A percentile compares a stretch with the other conserved stretches of the same genome.
Conservation (phyloP, 2,113 vertebrate genomes). For the Neodontobutis hainanensis region DNA sequence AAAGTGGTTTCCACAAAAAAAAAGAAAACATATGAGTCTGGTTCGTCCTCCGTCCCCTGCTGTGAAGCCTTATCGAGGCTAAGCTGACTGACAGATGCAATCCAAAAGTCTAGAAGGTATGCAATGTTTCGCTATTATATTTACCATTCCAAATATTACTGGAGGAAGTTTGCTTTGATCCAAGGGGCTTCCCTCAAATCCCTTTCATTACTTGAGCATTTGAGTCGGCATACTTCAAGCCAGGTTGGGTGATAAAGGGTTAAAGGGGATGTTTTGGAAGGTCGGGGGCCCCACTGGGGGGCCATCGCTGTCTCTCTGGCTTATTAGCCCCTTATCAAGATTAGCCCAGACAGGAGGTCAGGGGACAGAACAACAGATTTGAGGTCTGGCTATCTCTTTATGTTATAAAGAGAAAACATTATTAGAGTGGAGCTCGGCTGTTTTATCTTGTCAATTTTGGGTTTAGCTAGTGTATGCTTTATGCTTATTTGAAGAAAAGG, state of each 20-base stretch:
- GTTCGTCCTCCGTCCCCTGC: constrained; percentile 33
- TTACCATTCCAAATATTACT: constrained; percentile 44
- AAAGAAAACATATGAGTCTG: constrained; percentile 31
- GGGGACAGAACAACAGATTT: constrained; percentile 32
- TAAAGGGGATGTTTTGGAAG: constrained; percentile 47
- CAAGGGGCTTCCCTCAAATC: constrained; percentile 43
- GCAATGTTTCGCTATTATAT: constrained; percentile 42
- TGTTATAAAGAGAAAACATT: constrained; percentile 44
- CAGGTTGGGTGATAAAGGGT: constrained; percentile 39
- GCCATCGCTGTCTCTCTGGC: constrained; percentile 30
- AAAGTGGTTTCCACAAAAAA: background rate
- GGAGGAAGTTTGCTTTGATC: constrained; percentile 57
- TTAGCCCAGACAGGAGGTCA: constrained; percentile 42
- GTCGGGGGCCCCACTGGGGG: constrained; percentile 34
- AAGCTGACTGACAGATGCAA: constrained; percentile 62
- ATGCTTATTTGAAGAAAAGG: background rate
- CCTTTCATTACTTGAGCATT: constrained; percentile 72
- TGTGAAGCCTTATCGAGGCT: constrained; percentile 53
- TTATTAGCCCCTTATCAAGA: constrained; percentile 64
- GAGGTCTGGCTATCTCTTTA: constrained; percentile 35
- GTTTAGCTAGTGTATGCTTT: background rate
- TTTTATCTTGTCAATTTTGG: constrained; percentile 1
- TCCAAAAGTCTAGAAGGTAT: constrained; percentile 51
- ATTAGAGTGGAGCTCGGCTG: constrained; percentile 35
- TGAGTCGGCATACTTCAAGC: constrained; percentile 42